Conservation (phyloP, 2,888 invertebrate species). For the Lasioglossum vierecki region DNA sequence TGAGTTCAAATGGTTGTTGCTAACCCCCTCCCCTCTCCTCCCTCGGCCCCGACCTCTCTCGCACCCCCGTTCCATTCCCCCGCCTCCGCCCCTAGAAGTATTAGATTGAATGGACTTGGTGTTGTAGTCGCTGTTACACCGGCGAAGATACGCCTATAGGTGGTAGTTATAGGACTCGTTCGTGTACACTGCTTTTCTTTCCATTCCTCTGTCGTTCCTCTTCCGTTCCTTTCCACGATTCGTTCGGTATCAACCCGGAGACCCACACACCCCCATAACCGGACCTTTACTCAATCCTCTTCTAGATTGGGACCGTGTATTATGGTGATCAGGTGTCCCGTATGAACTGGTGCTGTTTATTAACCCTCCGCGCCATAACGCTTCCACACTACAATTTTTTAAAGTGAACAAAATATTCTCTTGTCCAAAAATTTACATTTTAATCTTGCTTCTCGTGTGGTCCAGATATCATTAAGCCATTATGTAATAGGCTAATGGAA, state of each 20-base stretch:
- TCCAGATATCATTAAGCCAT: no score
- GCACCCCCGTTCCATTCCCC: background rate
- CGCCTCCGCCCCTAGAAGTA: slow-evolving; percentile 74
- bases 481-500: no score
- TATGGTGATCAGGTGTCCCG: slow-evolving; percentile 4
- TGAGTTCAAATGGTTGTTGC: slow-evolving; percentile 80
- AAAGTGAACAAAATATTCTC: background rate
- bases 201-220: slow-evolving; percentile 4
- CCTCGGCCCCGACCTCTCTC: background rate
- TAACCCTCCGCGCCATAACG: background rate
- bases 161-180: slow-evolving; percentile 74
- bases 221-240: slow-evolving; percentile 10
- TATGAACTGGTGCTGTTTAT: slow-evolving; percentile 1
- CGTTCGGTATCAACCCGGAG: slow-evolving; percentile 28
- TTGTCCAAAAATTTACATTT: background rate
- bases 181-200: slow-evolving; percentile 60
- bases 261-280: slow-evolving; percentile 16
- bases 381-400: background rate
- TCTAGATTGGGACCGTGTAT: slow-evolving; percentile 6
- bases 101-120: slow-evolving; percentile 83
- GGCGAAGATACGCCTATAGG: slow-evolving; percentile 77
- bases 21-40: slow-evolving; percentile 57
- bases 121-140: slow-evolving; percentile 81
- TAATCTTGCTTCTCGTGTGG: no score
- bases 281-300: slow-evolving; percentile 16